Conservation (phyloP, 2,888 invertebrate species). For the Caenorhabditis sp. region DNA sequence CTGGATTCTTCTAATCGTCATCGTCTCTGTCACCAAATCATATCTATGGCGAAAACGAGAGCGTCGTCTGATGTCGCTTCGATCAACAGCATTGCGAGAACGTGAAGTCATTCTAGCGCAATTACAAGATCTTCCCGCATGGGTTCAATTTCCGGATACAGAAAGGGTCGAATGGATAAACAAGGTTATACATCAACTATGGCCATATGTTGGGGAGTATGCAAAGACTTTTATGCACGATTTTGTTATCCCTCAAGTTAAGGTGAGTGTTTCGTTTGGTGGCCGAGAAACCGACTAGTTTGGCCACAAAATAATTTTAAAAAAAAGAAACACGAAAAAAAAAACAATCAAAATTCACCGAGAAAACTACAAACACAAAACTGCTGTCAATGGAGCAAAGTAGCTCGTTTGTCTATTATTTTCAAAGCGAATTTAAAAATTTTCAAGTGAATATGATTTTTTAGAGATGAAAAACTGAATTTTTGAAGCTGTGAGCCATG, state of each 20-base stretch:
- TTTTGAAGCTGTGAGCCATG: too few species aligned
- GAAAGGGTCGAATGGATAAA: constrained; percentile 72
- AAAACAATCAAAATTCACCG: too few species aligned
- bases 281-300: too few species aligned
- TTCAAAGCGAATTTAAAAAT: too few species aligned
- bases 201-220: constrained; percentile 95
- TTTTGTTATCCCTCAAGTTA: constrained; percentile 83
- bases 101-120: constrained; percentile 68
- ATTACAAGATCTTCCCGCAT: constrained; percentile 70
- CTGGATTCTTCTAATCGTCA: constrained; percentile 64
- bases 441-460: too few species aligned
- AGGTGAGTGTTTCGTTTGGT: constrained; percentile 12
- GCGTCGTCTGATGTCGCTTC: constrained; percentile 43
- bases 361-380: too few species aligned
- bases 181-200: constrained; percentile 74
- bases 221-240: constrained; percentile 84
- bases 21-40: constrained; percentile 62
- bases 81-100: constrained; percentile 58
- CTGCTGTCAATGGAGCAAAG: too few species aligned
- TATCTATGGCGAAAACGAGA: constrained; percentile 69
- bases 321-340: too few species aligned
- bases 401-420: too few species aligned
- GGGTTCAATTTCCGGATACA: constrained; percentile 72
- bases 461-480: too few species aligned
- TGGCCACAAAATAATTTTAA: too few species aligned